Evolutionary conservation across 2,113 vertebrate species (phyloP), one percentile per base, ranked within the genome.

Genomic region (Lonchura striata): DNA sequence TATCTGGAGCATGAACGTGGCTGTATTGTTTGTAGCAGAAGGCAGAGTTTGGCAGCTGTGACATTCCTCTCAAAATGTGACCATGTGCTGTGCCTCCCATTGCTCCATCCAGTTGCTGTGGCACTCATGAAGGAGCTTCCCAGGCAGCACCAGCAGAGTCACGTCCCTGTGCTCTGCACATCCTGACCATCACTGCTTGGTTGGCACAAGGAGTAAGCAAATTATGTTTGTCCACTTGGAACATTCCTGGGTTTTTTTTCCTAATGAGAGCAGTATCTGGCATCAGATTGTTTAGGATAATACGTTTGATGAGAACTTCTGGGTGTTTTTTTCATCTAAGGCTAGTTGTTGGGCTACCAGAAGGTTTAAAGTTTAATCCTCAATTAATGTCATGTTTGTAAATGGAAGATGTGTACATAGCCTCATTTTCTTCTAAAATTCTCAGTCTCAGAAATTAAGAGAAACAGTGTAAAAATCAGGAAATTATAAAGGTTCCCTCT

Each of bases 151-250:
- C 53, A 54, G 46, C 25, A 54, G 13, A 52, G 7, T 15, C 1
- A 0, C 2, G 20, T 22, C 17, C 19, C 33, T 53, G 11, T 15
- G 17, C 22, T 68, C 11, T 31, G 35, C 15, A 46, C 1, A 1
- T 6, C 37, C n/a, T 39, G 21, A 22, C 53, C 25, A 8, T 25
- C 31, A 2, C n/a, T 61, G 30, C 41, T 63, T 7, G 0, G 6
- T 3, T 64, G 18, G 30, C 24, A 35, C 21, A 7, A 12, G 22
- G 13, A 56, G 28, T 3, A 49, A 87, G 52, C 4, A 47, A 75
- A 59, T 7, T 0, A 14, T 41, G 8, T 31, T 56, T 76, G 20
- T 27, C 44, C 3, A 0, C 33, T 35, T 54, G 30, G 44, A 65
- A 56, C 19, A 7, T 4, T 30, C 10, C 8, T 50, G 28, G 19